phyloP scores from a whole-genome alignment of 2,113 vertebrate species.

The Colius striatus region DNA sequence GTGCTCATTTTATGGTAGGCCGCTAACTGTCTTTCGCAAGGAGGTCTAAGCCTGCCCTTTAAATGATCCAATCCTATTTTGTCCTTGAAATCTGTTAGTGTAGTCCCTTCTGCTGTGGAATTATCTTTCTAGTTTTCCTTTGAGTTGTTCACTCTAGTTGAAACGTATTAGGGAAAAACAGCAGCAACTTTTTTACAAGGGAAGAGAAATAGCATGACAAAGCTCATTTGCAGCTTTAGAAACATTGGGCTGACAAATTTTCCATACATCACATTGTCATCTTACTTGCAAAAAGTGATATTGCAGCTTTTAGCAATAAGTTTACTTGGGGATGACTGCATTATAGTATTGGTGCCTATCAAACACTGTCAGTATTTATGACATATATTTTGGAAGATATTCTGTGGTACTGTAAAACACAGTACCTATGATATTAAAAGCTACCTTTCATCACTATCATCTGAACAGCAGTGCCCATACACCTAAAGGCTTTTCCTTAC shows the following conservation, averaged over 20 bases:
- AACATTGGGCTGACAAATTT: slow-evolving; percentile 30
- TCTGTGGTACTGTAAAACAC: slow-evolving; percentile 28
- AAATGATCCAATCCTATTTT: slow-evolving; percentile 71
- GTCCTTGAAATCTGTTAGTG: slow-evolving; percentile 67
- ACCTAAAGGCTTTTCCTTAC: not conserved
- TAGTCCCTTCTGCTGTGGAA: slow-evolving; percentile 70
- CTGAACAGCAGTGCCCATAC: not conserved
- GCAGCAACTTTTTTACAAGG: slow-evolving; percentile 73
- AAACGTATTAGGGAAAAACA: slow-evolving; percentile 57
- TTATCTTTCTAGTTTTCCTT: slow-evolving; percentile 65
- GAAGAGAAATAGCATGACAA: slow-evolving; percentile 38
- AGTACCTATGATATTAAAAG: slow-evolving; percentile 46
- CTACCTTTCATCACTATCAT: slow-evolving; percentile 51
- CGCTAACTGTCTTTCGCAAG: slow-evolving; percentile 85
- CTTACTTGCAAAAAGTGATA: slow-evolving; percentile 73
- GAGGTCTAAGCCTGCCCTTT: slow-evolving; percentile 87
- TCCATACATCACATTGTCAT: slow-evolving; percentile 59
- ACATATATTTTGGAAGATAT: slow-evolving; percentile 59
- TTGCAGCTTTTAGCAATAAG: slow-evolving; percentile 86
- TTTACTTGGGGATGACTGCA: slow-evolving; percentile 74
- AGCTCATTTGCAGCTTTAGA: slow-evolving; percentile 54
- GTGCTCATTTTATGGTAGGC: slow-evolving; percentile 86
- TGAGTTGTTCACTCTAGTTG: slow-evolving; percentile 65
- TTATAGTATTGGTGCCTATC: slow-evolving; percentile 81
- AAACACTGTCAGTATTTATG: slow-evolving; percentile 72